phyloP scores from a whole-genome alignment of 2,113 vertebrate genomes.

The Dolichotis patagonum region DNA sequence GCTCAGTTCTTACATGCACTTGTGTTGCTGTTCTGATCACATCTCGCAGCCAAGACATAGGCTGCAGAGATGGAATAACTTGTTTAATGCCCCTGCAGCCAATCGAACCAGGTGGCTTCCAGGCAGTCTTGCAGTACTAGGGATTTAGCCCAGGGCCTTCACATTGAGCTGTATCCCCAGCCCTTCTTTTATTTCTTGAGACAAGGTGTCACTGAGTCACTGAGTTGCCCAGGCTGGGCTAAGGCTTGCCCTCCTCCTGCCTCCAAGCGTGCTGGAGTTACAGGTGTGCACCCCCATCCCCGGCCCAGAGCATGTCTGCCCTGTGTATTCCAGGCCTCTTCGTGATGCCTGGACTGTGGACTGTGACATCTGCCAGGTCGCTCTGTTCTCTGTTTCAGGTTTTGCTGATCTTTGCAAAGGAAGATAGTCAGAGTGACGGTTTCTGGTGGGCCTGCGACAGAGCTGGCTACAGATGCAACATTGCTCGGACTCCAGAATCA shows the following conservation, averaged over 20 bases:
- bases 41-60: neutral
- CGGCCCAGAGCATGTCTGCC: neutral
- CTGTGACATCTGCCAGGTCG: neutral
- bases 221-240: neutral
- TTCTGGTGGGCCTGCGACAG: slow-evolving; percentile 98
- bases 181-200: neutral
- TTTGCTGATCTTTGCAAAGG: slow-evolving; percentile 96
- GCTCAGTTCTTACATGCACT: neutral
- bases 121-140: neutral
- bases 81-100: neutral
- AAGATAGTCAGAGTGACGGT: slow-evolving; percentile 96
- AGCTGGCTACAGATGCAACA: slow-evolving; percentile 94
- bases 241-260: neutral
- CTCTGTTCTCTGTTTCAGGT: slow-evolving; percentile 88
- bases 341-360: neutral
- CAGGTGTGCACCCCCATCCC: neutral
- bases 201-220: neutral
- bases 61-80: neutral
- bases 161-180: neutral
- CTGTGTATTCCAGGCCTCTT: neutral
- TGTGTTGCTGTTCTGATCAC: neutral
- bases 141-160: neutral
- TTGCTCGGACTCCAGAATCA: slow-evolving; percentile 93
- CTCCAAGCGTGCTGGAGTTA: neutral
- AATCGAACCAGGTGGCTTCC: neutral